Conservation (phyloP, 1,140 invertebrate species). For the Stratiolaelaps scimitus region DNA sequence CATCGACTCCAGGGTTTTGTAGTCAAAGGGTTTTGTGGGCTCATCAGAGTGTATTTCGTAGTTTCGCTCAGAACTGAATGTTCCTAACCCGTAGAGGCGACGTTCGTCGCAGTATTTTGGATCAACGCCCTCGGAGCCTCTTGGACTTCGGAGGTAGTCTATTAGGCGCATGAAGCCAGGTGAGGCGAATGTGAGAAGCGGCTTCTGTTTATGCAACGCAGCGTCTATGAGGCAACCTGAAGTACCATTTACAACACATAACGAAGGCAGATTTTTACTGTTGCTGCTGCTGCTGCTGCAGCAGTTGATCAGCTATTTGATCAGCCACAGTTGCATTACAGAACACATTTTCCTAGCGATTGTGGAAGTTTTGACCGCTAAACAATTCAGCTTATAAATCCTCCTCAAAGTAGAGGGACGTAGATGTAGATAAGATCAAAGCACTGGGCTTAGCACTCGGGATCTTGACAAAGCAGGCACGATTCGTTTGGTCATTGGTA, state of each 20-base stretch:
- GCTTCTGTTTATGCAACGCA: not conserved
- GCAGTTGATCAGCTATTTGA: no score
- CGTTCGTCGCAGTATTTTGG: not conserved
- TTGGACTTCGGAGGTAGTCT: not conserved
- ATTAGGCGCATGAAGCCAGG: constrained; percentile 7
- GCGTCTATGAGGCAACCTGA: constrained; percentile 2
- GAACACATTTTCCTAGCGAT: no score
- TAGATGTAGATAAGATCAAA: no score
- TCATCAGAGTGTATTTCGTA: constrained; percentile 19
- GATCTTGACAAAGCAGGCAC: no score
- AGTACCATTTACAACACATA: not conserved
- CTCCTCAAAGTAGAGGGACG: no score
- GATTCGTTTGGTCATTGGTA: no score
- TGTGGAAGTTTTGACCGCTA: no score
- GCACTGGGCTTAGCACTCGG: no score
- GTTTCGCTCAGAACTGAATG: constrained; percentile 4
- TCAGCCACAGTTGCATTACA: no score
- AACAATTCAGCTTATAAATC: no score
- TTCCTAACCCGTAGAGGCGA: constrained; percentile 10
- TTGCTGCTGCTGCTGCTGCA: no score
- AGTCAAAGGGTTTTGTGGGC: not conserved
- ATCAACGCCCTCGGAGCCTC: not conserved
- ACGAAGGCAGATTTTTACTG: no score
- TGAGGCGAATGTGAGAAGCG: not conserved
- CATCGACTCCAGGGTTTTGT: not conserved